Percentiles rank a stretch among this genome's conserved stretches.
phyloP scores from a whole-genome alignment of 1,140 invertebrate genomes.

The Drosophila mayri region DNA sequence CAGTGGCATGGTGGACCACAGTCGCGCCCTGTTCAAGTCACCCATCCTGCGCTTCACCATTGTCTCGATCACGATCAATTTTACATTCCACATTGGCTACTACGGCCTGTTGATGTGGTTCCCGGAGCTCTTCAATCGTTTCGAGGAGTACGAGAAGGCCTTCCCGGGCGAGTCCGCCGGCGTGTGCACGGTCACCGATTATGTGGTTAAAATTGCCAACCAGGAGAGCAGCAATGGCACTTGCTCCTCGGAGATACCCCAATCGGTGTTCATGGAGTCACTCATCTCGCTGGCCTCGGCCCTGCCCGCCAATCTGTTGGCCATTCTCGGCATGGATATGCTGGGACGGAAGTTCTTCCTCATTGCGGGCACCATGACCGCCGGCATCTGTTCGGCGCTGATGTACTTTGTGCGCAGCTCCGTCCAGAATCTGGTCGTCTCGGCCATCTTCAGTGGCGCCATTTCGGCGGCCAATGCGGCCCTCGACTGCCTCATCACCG shows the following conservation, averaged over 20 bases:
- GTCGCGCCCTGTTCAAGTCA: constrained; percentile 91
- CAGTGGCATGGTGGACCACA: constrained; percentile 91
- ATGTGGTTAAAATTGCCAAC: constrained; percentile 89
- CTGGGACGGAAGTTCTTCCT: constrained; percentile 95
- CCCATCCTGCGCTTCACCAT: constrained; percentile 92
- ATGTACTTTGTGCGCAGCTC: constrained; percentile 94
- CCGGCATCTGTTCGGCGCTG: constrained; percentile 92
- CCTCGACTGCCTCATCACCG: constrained; percentile 94
- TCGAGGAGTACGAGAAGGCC: constrained; percentile 90
- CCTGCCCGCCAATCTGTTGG: constrained; percentile 93
- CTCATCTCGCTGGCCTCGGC: constrained; percentile 94
- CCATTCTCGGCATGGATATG: constrained; percentile 91
- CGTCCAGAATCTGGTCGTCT: constrained; percentile 92
- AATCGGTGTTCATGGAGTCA: constrained; percentile 93
- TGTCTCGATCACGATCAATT: constrained; percentile 94
- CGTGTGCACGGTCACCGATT: constrained; percentile 91
- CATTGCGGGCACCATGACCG: constrained; percentile 94
- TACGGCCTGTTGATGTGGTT: constrained; percentile 97
- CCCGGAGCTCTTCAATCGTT: constrained; percentile 94
- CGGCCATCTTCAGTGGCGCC: constrained; percentile 93
- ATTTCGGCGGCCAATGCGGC: constrained; percentile 95
- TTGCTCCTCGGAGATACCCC: constrained; percentile 90
- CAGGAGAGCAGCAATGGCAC: constrained; percentile 86
- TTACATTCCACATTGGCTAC: constrained; percentile 95
- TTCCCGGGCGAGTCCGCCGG: constrained; percentile 88